Base-by-base conservation (phyloP, 2,888 invertebrate genomes). In the Drosophila formosana region DNA sequence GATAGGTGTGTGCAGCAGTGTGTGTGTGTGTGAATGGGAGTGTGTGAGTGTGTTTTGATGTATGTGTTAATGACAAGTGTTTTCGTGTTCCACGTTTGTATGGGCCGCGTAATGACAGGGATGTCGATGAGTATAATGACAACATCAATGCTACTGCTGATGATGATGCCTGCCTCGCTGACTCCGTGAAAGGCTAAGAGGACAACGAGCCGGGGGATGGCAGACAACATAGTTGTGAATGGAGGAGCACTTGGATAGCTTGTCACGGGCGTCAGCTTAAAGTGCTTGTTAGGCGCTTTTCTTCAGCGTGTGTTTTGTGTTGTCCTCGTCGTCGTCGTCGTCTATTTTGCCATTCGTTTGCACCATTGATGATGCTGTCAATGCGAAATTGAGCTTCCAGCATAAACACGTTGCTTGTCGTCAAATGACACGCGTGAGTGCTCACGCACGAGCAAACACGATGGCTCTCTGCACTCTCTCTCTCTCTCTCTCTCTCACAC, bases 91-190 rank as follows among this genome's bases (percentile, higher is more conserved):
- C 69, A 69, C 68, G 66, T 39, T 8, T 30, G 46, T 53, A 25
- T 72, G 76, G 66, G 80, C 53, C 72, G 61, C 71, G 82, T 86
- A 88, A 88, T 86, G 85, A 88, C 84, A 88, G 80, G 84, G 89
- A 86, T 83, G 85, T 76, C 89, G 82, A 86, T 87, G 85, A 76
- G 89, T 78, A 88, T 86, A 88, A 88, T 88, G 87, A 84, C 85
- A 87, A 75, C 88, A 83, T 85, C 86, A 86, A 77, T 83, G 86
- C 57, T 65, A 57, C 79, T 79, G 53, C 79, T 79, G 66, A 61
- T 85, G 83, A 78, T 85, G 86, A 86, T 81, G 84, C 67, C 61
- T 49, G 39, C 37, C 61, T 56, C 52, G 13, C 18, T 41, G 13
- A 41, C 39, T 41, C 37, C 41, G 45, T 61, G 52, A 66, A 60